These are phyloP conservation scores for Fregetta grallaria DNA, from an alignment of 2,113 vertebrate genomes.

Conservation along the genomic window DNA sequence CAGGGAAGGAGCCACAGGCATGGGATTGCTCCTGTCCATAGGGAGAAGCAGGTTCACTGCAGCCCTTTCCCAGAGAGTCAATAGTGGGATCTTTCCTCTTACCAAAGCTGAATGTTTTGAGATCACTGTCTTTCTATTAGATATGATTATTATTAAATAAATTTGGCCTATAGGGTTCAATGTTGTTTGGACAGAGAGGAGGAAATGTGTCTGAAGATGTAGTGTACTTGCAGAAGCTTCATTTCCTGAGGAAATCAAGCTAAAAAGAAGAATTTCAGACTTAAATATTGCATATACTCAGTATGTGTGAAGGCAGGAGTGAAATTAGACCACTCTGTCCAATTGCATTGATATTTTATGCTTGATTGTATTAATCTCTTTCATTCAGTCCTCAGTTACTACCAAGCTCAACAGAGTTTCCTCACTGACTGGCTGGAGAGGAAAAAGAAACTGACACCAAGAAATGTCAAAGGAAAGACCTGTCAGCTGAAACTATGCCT, in stretches of 20 bases:
- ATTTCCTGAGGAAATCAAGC: background rate
- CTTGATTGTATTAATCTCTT: background rate
- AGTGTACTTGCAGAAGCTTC: background rate
- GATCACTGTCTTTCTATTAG: background rate
- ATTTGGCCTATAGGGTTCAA: background rate
- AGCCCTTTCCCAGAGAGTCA: background rate
- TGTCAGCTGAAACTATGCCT: background rate
- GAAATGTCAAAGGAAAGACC: background rate
- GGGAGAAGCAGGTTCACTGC: background rate
- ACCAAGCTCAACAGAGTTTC: background rate
- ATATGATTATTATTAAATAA: background rate
- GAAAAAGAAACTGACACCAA: background rate
- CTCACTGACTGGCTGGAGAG: background rate
- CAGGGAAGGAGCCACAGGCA: background rate
- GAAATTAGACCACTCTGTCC: background rate
- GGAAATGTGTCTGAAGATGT: background rate
- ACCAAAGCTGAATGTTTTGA: background rate
- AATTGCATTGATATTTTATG: background rate
- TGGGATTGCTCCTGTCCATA: background rate
- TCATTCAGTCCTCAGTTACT: background rate
- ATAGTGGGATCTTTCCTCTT: background rate
- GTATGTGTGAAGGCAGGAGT: background rate
- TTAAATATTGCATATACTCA: background rate
- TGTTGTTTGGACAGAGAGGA: background rate
- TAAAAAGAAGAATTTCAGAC: background rate